Percentiles rank a stretch among this genome's conserved stretches.
Conservation (phyloP, 2,888 invertebrate genomes). For the Drosophila subsilvestris region DNA sequence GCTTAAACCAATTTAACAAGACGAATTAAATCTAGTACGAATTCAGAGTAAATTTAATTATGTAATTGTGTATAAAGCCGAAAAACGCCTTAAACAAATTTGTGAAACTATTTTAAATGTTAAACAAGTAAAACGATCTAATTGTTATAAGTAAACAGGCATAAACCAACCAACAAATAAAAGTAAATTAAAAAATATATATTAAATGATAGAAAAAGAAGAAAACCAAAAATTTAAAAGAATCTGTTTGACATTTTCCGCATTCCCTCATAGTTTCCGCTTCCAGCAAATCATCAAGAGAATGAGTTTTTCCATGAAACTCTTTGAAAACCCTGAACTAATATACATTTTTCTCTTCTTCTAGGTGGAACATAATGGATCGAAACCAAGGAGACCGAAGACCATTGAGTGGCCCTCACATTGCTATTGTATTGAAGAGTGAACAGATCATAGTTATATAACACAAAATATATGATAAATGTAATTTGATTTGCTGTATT, state of each 20-base stretch:
- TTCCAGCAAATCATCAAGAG: neutral
- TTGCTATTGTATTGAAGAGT: conserved; percentile 59
- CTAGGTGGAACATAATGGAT: conserved; percentile 46
- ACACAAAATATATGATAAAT: conserved; percentile 60
- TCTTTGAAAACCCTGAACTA: conserved; percentile 49
- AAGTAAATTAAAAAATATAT: conserved; percentile 69
- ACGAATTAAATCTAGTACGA: conserved; percentile 41
- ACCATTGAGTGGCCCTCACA: neutral
- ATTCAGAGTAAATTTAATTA: conserved; percentile 43
- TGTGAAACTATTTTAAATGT: conserved; percentile 77
- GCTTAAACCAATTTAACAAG: conserved; percentile 59
- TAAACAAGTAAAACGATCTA: conserved; percentile 65
- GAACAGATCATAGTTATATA: conserved; percentile 38
- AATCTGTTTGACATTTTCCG: conserved; percentile 8
- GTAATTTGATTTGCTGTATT: conserved; percentile 68
- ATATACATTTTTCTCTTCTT: conserved; percentile 66
- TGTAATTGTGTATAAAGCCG: conserved; percentile 65
- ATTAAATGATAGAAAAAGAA: conserved; percentile 48
- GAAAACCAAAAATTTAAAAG: conserved; percentile 16
- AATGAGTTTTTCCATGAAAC: neutral
- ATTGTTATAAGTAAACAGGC: conserved; percentile 69
- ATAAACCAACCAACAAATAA: conserved; percentile 43
- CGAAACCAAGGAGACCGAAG: neutral
- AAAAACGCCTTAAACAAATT: conserved; percentile 74
- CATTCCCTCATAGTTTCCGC: neutral